Evolutionary conservation across 2,797 vertebrate genomes (phyloP).

Genomic region (Netta rufina): DNA sequence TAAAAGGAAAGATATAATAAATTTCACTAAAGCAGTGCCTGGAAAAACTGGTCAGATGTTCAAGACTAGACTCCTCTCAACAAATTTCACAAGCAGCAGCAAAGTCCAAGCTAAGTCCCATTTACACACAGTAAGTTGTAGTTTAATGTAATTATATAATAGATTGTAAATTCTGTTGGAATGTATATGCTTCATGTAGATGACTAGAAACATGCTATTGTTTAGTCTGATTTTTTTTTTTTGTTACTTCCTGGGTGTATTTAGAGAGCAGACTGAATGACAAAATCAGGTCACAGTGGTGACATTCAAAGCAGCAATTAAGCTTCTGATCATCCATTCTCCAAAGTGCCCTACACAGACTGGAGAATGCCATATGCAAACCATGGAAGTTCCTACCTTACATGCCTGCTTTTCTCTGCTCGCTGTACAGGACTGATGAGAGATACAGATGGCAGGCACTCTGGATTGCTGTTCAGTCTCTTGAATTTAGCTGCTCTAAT

Average conservation of each 20-base stretch:
- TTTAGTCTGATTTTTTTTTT: neutral
- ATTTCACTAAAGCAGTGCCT: neutral
- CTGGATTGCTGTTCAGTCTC: neutral
- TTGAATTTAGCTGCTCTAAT: neutral
- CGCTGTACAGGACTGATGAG: rapidly evolving
- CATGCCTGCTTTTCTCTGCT: neutral
- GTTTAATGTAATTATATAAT: neutral
- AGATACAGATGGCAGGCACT: neutral
- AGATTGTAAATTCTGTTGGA: neutral
- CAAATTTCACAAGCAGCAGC: neutral
- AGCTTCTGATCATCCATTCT: neutral
- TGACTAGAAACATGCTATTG: neutral
- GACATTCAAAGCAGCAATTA: neutral
- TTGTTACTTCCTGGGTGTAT: neutral
- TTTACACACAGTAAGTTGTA: neutral
- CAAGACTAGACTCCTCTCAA: neutral
- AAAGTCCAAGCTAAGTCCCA: neutral
- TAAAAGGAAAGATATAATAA: neutral
- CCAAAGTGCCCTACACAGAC: neutral
- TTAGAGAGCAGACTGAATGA: neutral
- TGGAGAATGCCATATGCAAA: neutral
- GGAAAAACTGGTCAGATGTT: neutral
- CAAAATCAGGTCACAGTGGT: neutral
- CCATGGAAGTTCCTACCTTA: neutral
- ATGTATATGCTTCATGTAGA: neutral